These are phyloP conservation scores for Sebastes wilsoni DNA, from an alignment of 2,797 vertebrate species.

Conservation along the genomic window DNA sequence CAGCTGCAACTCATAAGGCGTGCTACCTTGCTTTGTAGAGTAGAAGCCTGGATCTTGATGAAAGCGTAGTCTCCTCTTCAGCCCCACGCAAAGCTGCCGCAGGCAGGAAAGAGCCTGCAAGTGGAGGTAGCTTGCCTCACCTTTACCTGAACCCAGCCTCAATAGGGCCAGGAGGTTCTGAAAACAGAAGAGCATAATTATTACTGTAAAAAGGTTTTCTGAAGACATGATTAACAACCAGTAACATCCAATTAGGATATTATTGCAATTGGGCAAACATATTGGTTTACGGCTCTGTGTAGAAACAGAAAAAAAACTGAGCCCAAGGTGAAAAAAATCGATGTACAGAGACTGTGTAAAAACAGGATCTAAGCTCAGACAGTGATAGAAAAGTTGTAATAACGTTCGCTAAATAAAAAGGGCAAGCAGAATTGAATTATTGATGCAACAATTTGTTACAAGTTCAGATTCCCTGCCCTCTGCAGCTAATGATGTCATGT, in stretches of 20 bases:
- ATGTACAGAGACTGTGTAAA: slow-evolving; percentile 1
- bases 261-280: slow-evolving; percentile 6
- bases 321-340: background rate
- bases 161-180: slow-evolving; percentile 91
- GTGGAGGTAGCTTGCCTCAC: slow-evolving; percentile 84
- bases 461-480: slow-evolving; percentile 66
- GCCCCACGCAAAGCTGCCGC: slow-evolving; percentile 87
- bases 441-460: slow-evolving; percentile 66
- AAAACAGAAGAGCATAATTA: slow-evolving; percentile 25
- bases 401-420: slow-evolving; percentile 66
- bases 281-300: background rate
- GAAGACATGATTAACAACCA: slow-evolving; percentile 8
- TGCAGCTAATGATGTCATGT: slow-evolving; percentile 62
- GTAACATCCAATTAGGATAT: slow-evolving; percentile 1
- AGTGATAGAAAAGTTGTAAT: slow-evolving; percentile 31
- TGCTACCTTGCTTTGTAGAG: slow-evolving; percentile 89
- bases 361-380: slow-evolving; percentile 23
- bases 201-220: background rate
- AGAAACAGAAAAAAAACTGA: slow-evolving; percentile 13
- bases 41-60: slow-evolving; percentile 93
- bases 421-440: slow-evolving; percentile 68
- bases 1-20: background rate
- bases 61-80: slow-evolving; percentile 91
- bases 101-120: slow-evolving; percentile 89
- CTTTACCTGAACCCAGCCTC: slow-evolving; percentile 83